These are phyloP conservation scores for Orientallactaga sibirica DNA, from an alignment of 2,797 vertebrate genomes.

Conservation along the genomic window DNA sequence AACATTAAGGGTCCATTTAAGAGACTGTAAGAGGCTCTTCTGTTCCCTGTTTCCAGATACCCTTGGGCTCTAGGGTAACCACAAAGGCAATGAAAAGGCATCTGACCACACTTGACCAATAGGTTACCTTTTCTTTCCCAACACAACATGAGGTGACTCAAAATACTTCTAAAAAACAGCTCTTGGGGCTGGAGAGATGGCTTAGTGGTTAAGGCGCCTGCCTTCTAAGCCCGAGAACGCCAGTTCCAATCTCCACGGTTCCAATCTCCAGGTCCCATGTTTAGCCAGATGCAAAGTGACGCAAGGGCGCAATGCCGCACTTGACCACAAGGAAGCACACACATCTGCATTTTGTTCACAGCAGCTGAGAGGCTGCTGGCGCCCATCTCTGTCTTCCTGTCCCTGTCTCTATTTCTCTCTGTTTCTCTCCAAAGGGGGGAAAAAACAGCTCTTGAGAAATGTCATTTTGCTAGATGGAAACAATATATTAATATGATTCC, in stretches of 20 bases:
- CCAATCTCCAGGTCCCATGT: too few species aligned
- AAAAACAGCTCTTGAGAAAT: background rate
- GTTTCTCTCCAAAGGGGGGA: background rate
- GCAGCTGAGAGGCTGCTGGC: too few species aligned
- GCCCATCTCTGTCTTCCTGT: too few species aligned
- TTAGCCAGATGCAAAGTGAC: too few species aligned
- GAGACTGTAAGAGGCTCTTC: slow-evolving; percentile 11
- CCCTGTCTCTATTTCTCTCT: too few species aligned
- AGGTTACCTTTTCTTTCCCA: background rate
- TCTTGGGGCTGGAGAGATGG: background rate
- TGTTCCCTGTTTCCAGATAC: slow-evolving; percentile 53
- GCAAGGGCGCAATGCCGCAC: too few species aligned
- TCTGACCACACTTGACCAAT: background rate
- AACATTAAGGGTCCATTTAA: slow-evolving; percentile 31
- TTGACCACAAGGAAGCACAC: too few species aligned
- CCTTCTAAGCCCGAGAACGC: too few species aligned
- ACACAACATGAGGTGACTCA: background rate
- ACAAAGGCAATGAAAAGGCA: slow-evolving; percentile 51
- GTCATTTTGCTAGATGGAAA: background rate
- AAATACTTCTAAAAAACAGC: slow-evolving; percentile 18
- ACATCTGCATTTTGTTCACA: too few species aligned
- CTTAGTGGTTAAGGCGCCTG: too few species aligned
- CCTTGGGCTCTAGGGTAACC: slow-evolving; percentile 45
- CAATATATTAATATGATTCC: background rate
- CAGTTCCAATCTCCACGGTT: too few species aligned